Evolutionary conservation across 2,797 vertebrate genomes (phyloP), one percentile per base, ranked within the genome.

Genomic region (Antennarius maculatus): DNA sequence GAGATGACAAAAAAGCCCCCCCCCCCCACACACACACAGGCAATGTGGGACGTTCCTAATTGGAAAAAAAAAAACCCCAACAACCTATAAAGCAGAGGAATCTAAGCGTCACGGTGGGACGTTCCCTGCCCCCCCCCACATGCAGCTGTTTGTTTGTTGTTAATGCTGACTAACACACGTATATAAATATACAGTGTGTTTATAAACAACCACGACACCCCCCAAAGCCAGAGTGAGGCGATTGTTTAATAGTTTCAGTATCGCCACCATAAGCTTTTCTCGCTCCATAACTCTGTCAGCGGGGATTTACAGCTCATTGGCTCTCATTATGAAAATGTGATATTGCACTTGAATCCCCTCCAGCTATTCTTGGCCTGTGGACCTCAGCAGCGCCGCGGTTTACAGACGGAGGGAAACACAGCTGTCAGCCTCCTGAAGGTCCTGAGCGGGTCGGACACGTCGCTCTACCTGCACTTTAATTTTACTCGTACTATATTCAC

Each of bases 231-330:
- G 75, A 72, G 77, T 74, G 74, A 65, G 71, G 59, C 5, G 50
- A 59, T 61, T 54, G 63, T 76, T 79, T 84, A 79, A 86, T 85
- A 75, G 71, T 85, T 83, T 77, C 69, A 67, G 75, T 84, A 83
- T 82, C 54, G 67, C 80, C 72, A 37, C 77, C 76, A 81, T 79
- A 83, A 84, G 84, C 86, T 84, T 65, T 73, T 80, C 70, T 84
- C 41, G 68, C 80, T 70, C 77, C 77, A 80, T 85, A 79, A 82
- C 67, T 67, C 70, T 73, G 86, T 88, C 88, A 87, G 87, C 81
- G 67, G 87, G 82, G 86, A 91, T 90, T 91, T 89, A 88, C 88
- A 82, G 84, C 88, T 90, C 84, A 89, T 91, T 90, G 88, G 77
- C 80, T 86, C 84, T 88, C 82, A 86, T 89, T 89, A 88, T 91